Percentiles rank a stretch among this genome's conserved stretches.
Conservation (phyloP, 2,113 vertebrate species). For the Seriola rivoliana region DNA sequence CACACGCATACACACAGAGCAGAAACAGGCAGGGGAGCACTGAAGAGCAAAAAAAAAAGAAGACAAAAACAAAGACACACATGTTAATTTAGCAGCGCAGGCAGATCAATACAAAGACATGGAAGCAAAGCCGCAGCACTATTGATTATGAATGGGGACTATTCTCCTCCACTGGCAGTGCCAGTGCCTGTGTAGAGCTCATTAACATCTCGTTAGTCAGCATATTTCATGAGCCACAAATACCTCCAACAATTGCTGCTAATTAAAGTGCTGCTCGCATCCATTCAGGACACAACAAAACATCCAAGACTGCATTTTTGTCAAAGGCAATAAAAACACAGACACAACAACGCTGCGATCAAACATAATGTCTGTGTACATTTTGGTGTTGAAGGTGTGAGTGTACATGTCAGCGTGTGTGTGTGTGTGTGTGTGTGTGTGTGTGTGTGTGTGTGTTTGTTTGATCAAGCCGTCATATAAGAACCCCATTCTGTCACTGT, state of each 20-base stretch:
- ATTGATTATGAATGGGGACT: conserved; percentile 56
- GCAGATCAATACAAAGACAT: conserved; percentile 60
- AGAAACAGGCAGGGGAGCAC: not conserved
- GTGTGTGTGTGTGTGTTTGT: conserved; percentile 41
- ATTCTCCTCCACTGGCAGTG: conserved; percentile 13
- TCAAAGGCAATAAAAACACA: conserved; percentile 19
- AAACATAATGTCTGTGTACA: conserved; percentile 11
- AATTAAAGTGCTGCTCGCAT: conserved; percentile 29
- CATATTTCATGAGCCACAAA: conserved; percentile 52
- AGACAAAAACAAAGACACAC: conserved; percentile 48
- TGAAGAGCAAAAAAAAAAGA: conserved; percentile 16
- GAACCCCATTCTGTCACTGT: conserved; percentile 63
- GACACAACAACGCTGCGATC: conserved; percentile 10
- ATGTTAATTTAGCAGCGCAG: conserved; percentile 52
- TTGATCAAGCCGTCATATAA: conserved; percentile 46
- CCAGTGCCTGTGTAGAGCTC: not conserved
- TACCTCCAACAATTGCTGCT: conserved; percentile 15
- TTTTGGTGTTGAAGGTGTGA: not conserved
- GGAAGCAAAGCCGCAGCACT: conserved; percentile 17
- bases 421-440: conserved; percentile 35
- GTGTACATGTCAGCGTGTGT: conserved; percentile 8
- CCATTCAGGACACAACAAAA: conserved; percentile 9
- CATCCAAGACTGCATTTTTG: not conserved
- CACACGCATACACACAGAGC: not conserved
- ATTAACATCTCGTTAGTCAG: conserved; percentile 61